Evolutionary conservation across 1,140 invertebrate genomes (phyloP).

Genomic region (Stenopsyche tienmushanensis): DNA sequence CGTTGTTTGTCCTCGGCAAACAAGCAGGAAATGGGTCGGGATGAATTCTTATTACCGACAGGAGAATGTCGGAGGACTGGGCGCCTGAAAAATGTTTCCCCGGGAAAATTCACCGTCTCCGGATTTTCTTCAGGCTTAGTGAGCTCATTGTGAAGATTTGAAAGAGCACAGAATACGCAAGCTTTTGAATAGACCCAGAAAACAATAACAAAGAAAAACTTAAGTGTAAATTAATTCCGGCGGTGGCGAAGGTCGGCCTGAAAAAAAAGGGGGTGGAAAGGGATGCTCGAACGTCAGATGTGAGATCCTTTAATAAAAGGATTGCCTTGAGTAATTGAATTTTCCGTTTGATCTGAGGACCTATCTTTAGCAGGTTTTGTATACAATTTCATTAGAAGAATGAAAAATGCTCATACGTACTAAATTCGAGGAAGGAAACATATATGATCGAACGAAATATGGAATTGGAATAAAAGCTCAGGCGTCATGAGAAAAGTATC

Average conservation of each 20-base stretch:
- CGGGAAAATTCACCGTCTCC: background rate
- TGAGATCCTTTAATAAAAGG: constrained; percentile 2
- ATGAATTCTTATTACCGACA: constrained; percentile 21
- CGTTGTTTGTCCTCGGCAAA: constrained; percentile 20
- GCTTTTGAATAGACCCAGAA: constrained; percentile 1
- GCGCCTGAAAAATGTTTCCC: constrained; percentile 19
- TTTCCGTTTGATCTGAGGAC: background rate
- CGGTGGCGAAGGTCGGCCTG: background rate
- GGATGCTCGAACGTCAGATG: background rate
- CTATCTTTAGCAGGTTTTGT: background rate
- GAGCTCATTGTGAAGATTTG: constrained; percentile 2
- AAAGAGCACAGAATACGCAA: background rate
- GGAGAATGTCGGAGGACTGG: constrained; percentile 18
- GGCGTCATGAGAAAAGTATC: no score
- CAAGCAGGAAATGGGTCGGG: constrained; percentile 16
- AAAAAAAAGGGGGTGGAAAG: background rate
- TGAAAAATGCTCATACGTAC: no score
- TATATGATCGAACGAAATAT: no score
- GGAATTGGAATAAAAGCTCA: no score
- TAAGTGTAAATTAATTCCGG: constrained; percentile 11
- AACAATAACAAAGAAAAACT: constrained; percentile 6
- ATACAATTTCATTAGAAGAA: background rate
- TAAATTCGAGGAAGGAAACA: no score
- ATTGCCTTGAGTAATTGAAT: constrained; percentile 11
- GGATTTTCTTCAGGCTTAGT: background rate